phyloP scores from a whole-genome alignment of 1,140 invertebrate species.

The Listronotus oregonensis region DNA sequence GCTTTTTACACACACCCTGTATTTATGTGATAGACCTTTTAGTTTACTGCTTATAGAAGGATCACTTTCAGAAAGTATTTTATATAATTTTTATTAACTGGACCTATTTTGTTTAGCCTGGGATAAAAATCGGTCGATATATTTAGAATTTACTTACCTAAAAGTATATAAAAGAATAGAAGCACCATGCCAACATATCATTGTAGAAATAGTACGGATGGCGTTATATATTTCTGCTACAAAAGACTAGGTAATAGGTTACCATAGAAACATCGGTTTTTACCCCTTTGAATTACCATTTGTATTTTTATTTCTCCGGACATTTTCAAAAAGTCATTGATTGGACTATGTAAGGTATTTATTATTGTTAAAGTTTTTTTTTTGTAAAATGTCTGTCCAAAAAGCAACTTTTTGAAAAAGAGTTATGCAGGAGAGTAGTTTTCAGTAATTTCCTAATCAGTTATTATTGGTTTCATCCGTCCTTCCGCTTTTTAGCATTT shows the following conservation, averaged over 20 bases:
- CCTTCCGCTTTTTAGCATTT: conserved; percentile 29
- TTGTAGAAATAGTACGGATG: conserved; percentile 25
- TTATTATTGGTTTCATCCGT: conserved; percentile 39
- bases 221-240: conserved; percentile 19
- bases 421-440: too few species aligned
- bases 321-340: conserved; percentile 15
- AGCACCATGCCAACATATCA: conserved; percentile 31
- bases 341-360: conserved; percentile 20
- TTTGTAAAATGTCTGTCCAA: conserved; percentile 1
- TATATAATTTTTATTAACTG: conserved; percentile 24
- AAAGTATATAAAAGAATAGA: too few species aligned
- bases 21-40: conserved; percentile 32
- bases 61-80: conserved; percentile 33
- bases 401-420: conserved; percentile 16
- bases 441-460: conserved; percentile 11
- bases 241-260: conserved; percentile 3
- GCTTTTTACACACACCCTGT: conserved; percentile 26
- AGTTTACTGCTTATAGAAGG: conserved; percentile 27
- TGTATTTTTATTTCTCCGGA: neutral
- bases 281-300: conserved; percentile 5
- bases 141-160: too few species aligned
- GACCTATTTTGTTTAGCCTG: neutral
- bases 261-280: conserved; percentile 10
- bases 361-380: conserved; percentile 17
- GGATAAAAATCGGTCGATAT: conserved; percentile 13